A percentile compares a stretch with the other conserved stretches of the same genome.
These are phyloP conservation scores for Tupaia tana DNA, from an alignment of 2,113 vertebrate genomes.

Conservation along the genomic window DNA sequence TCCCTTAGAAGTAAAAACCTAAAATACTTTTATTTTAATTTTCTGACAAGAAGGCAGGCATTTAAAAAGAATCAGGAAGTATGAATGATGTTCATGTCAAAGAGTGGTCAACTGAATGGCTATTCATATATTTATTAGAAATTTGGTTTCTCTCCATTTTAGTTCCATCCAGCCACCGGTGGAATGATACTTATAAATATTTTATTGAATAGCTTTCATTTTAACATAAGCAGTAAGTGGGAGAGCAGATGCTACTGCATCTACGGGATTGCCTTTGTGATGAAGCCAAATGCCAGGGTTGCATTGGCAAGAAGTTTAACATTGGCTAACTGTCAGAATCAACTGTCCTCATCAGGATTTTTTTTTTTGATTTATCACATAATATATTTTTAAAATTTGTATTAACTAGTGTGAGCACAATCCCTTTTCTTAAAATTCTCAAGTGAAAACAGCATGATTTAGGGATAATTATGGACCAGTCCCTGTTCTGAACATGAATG, in stretches of 20 bases:
- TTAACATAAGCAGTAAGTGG: constrained; percentile 67
- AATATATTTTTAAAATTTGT: constrained; percentile 71
- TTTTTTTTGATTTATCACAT: constrained; percentile 54
- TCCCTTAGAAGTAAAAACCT: not conserved
- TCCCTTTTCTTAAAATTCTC: constrained; percentile 17
- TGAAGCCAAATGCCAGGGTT: constrained; percentile 65
- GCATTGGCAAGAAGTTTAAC: constrained; percentile 24
- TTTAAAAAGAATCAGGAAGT: constrained; percentile 51
- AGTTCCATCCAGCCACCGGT: constrained; percentile 65
- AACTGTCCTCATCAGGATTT: constrained; percentile 54
- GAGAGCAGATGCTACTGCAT: constrained; percentile 74
- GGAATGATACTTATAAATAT: constrained; percentile 75
- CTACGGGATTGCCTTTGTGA: constrained; percentile 55
- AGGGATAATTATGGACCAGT: not conserved
- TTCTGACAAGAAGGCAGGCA: not conserved
- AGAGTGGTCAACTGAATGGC: constrained; percentile 42
- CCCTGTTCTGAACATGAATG: not conserved
- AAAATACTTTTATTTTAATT: constrained; percentile 43
- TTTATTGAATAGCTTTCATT: constrained; percentile 76
- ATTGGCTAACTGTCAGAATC: constrained; percentile 51
- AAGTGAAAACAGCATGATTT: constrained; percentile 36
- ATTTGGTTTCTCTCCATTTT: constrained; percentile 71
- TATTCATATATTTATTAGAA: constrained; percentile 77
- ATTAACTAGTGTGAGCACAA: constrained; percentile 44
- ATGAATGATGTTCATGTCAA: constrained; percentile 59